Evolutionary conservation across 2,113 vertebrate genomes (phyloP).

Genomic region (Prunella fulvescens): DNA sequence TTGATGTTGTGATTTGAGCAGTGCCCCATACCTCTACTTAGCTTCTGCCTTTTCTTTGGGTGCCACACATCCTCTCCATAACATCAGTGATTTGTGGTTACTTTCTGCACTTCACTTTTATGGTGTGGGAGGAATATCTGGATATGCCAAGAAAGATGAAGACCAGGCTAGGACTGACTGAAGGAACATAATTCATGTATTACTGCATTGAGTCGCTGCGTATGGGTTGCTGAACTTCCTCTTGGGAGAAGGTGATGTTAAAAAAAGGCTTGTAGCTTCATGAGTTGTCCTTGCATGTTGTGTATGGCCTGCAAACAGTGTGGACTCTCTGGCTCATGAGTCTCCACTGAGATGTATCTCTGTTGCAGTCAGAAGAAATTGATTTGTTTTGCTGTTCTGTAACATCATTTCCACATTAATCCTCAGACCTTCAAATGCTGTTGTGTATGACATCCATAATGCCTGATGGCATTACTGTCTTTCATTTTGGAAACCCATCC

Average conservation of each 20-base stretch:
- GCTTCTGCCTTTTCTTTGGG: not conserved
- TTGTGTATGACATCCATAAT: not conserved
- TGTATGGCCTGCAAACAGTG: not conserved
- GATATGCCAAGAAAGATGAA: not conserved
- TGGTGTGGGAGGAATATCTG: not conserved
- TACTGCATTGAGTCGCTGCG: accelerated
- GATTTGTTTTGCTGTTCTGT: not conserved
- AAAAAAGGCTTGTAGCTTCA: not conserved
- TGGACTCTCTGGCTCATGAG: not conserved
- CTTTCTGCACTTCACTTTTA: not conserved
- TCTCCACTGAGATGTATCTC: not conserved
- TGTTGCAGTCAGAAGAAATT: not conserved
- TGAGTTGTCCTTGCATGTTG: not conserved
- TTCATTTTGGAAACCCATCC: not conserved
- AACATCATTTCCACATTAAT: not conserved
- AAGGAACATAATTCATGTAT: not conserved
- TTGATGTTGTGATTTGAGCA: not conserved
- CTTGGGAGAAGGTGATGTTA: not conserved
- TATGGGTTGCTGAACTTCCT: not conserved
- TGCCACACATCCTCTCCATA: not conserved
- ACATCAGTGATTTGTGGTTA: not conserved
- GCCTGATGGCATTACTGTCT: not conserved
- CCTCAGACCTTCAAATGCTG: not conserved
- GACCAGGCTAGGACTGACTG: not conserved
- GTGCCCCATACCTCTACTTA: not conserved